Conservation (phyloP, 2,888 invertebrate species). For the Pyrgus malvae region DNA sequence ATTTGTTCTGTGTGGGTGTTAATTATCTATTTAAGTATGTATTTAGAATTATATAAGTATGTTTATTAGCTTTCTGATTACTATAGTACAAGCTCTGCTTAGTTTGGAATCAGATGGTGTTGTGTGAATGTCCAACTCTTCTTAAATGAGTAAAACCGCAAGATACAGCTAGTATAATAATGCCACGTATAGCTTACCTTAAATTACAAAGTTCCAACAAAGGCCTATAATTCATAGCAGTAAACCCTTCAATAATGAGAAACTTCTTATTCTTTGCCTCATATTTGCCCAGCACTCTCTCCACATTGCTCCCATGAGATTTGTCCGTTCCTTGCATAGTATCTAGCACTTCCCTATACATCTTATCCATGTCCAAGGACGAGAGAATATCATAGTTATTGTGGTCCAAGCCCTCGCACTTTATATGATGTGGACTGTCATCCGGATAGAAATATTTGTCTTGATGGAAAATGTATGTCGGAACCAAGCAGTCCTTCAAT, state of each 20-base stretch:
- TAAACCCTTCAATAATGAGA: conserved; percentile 89
- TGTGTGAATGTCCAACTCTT: too few relatives aligned
- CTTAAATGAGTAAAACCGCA: background rate
- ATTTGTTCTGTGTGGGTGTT: too few relatives aligned
- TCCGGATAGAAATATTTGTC: conserved; percentile 88
- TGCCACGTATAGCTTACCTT: conserved; percentile 53
- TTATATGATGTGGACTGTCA: conserved; percentile 84
- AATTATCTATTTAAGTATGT: too few relatives aligned
- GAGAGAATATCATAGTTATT: conserved; percentile 89
- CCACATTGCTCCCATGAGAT: conserved; percentile 34
- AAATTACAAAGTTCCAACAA: conserved; percentile 85
- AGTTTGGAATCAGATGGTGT: too few relatives aligned
- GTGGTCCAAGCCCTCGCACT: conserved; percentile 84
- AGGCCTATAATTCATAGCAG: conserved; percentile 86
- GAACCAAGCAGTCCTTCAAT: conserved; percentile 69
- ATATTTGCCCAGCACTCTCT: conserved; percentile 30
- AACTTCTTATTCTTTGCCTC: conserved; percentile 62
- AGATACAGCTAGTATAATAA: background rate
- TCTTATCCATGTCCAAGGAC: conserved; percentile 87
- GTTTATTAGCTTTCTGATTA: too few relatives aligned
- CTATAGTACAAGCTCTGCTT: too few relatives aligned
- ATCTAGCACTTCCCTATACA: conserved; percentile 82
- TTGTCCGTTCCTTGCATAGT: conserved; percentile 50
- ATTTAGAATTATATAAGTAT: too few relatives aligned
- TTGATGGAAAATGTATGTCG: conserved; percentile 84